Percentiles rank a stretch among this genome's conserved stretches.
Conservation (phyloP, 2,113 vertebrate genomes). For the Thalassoma bifasciatum region DNA sequence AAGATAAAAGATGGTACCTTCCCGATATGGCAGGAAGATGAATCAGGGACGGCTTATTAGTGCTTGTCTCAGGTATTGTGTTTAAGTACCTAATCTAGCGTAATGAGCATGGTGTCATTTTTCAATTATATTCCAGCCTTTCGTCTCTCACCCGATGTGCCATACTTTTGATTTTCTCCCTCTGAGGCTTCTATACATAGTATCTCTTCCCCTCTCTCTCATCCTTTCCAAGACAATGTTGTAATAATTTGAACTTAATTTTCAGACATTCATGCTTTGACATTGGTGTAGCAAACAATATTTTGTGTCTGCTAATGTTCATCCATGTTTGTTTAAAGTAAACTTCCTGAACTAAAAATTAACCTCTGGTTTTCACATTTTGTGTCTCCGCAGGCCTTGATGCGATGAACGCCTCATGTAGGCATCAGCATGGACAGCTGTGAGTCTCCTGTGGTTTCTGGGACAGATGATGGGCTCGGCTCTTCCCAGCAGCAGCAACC, state of each 20-base stretch:
- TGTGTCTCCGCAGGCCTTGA: slow-evolving; percentile 88
- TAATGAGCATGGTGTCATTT: slow-evolving; percentile 85
- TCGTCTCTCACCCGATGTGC: slow-evolving; percentile 67
- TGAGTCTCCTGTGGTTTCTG: slow-evolving; percentile 98
- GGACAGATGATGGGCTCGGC: slow-evolving; percentile 99
- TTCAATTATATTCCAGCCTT: slow-evolving; percentile 81
- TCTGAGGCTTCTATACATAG: slow-evolving; percentile 42
- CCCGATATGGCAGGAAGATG: slow-evolving; percentile 84
- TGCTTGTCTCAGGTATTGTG: slow-evolving; percentile 83
- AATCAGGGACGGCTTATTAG: slow-evolving; percentile 84
- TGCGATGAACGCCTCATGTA: slow-evolving; percentile 99
- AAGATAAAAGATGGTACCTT: slow-evolving; percentile 86
- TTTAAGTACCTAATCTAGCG: slow-evolving; percentile 85
- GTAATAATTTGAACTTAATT: slow-evolving; percentile 11
- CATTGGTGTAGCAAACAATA: slow-evolving; percentile 21
- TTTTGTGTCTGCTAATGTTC: slow-evolving; percentile 11
- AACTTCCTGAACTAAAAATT: slow-evolving; percentile 6
- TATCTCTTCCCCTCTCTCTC: slow-evolving; percentile 42
- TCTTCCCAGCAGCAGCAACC: slow-evolving; percentile 90
- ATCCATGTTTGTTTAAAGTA: not conserved
- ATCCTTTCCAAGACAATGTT: slow-evolving; percentile 33
- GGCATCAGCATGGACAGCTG: slow-evolving; percentile 99
- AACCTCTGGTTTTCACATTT: slow-evolving; percentile 18
- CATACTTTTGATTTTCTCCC: slow-evolving; percentile 68
- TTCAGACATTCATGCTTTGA: slow-evolving; percentile 32